These are phyloP conservation scores for Bombylius discolor DNA, from an alignment of 2,888 invertebrate genomes.

Conservation along the genomic window DNA sequence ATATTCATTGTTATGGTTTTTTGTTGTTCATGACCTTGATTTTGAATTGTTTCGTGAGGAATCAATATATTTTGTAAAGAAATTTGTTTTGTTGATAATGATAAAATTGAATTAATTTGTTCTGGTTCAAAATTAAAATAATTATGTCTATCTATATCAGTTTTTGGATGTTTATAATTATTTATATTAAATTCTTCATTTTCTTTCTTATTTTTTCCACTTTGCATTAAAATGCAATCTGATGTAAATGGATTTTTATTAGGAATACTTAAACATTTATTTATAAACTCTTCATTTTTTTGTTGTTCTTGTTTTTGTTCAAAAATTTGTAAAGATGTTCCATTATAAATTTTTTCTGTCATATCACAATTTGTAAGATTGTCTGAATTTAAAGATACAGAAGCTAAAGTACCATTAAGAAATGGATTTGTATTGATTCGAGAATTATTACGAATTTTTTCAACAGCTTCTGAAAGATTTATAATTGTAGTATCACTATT, in stretches of 20 bases:
- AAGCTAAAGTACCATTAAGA: constrained; percentile 14
- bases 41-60: constrained; percentile 7
- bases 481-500: constrained; percentile 8
- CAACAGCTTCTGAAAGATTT: constrained; percentile 14
- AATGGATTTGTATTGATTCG: constrained; percentile 18
- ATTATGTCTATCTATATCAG: constrained; percentile 11
- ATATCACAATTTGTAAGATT: constrained; percentile 2
- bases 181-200: not conserved
- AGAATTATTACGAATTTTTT: constrained; percentile 12
- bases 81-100: not conserved
- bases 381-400: constrained; percentile 10
- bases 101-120: constrained; percentile 11
- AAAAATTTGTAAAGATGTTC: not conserved
- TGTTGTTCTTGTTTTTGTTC: not conserved
- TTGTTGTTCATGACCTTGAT: constrained; percentile 7
- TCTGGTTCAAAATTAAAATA: constrained; percentile 15
- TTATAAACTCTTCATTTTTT: not conserved
- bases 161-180: constrained; percentile 6
- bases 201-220: not conserved
- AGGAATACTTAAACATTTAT: not conserved
- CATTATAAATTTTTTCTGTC: not conserved
- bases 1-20: too few relatives aligned
- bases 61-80: not conserved
- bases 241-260: constrained; percentile 13
- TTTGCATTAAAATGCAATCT: constrained; percentile 2